These are phyloP conservation scores for Panagrolaimus sp. DNA, from an alignment of 1,140 invertebrate species.

Conservation along the genomic window DNA sequence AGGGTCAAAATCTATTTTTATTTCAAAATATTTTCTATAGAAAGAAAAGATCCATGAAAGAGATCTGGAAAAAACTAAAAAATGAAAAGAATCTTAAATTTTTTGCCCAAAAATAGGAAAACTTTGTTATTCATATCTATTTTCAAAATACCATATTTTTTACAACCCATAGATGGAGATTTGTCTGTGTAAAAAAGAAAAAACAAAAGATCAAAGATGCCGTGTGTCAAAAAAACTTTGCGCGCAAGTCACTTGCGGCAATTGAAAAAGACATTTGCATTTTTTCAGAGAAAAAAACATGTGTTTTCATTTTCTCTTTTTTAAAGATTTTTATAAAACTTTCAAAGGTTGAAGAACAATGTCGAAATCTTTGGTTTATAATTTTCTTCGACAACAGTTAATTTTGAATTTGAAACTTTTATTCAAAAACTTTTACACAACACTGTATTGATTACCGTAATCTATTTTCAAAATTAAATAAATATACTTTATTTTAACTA, in stretches of 20 bases:
- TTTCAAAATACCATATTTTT: not conserved
- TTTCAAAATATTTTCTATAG: no score
- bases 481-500: not conserved
- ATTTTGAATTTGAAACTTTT: not conserved
- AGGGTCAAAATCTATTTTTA: no score
- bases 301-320: not conserved
- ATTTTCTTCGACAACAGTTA: no score
- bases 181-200: no score
- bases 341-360: not conserved
- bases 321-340: not conserved
- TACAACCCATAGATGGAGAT: conserved; percentile 4
- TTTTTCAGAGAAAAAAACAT: no score
- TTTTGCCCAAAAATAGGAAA: conserved; percentile 7
- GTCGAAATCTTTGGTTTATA: not conserved
- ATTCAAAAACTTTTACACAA: no score
- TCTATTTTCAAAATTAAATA: not conserved
- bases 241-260: not conserved
- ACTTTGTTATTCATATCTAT: not conserved
- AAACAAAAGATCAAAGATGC: not conserved
- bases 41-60: conserved; percentile 7
- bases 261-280: not conserved
- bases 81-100: not conserved
- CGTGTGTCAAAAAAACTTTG: not conserved
- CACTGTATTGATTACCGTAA: no score
- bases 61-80: not conserved